Evolutionary conservation across 2,888 invertebrate genomes (phyloP), one percentile per base, ranked within the genome.

Genomic region (Xestia c-nigrum): DNA sequence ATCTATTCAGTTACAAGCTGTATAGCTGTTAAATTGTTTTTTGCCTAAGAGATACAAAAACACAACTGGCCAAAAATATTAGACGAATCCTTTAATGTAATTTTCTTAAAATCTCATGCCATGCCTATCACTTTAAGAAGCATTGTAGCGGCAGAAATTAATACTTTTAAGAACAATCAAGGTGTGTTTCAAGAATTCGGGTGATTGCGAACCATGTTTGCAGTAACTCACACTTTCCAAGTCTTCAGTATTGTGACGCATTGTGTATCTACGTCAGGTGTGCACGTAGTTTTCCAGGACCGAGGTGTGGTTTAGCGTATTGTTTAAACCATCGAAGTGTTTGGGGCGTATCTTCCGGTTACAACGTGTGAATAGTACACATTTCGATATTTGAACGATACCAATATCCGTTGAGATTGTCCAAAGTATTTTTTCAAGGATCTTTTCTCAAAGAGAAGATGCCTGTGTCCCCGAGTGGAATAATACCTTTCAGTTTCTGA

Each of bases 271-370:
- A 47, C 68, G 63, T 40, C 50, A 83, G 65, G 46, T 24, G 66
- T 47, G 76, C 52, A 47, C 67, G 64, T 63, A 81, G 76, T 85
- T 81, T 83, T 84, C 79, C 67, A 72, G 74, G 83, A 77, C 78
- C 67, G 47, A 88, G 87, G 88, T 84, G 87, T 83, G 86, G 69
- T 74, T 55, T 55, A 31, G 84, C 75, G 85, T 89, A 87, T 91
- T 90, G 89, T 88, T 89, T 88, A 86, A 74, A 64, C 67, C 57
- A 65, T 81, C 52, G 46, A 38, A 55, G 7, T 72, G 72, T 72
- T 72, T 72, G 65, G 61, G 65, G 68, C 69, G 73, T 85, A 74
- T 63, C 72, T 66, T 83, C 83, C 83, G 83, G 68, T 72, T 9
- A 24, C 9, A 65, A 69, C 85, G 83, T 83, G 83, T 74, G 83